Evolutionary conservation across 2,888 invertebrate genomes (phyloP).

Genomic region (Agriotes lineatus): DNA sequence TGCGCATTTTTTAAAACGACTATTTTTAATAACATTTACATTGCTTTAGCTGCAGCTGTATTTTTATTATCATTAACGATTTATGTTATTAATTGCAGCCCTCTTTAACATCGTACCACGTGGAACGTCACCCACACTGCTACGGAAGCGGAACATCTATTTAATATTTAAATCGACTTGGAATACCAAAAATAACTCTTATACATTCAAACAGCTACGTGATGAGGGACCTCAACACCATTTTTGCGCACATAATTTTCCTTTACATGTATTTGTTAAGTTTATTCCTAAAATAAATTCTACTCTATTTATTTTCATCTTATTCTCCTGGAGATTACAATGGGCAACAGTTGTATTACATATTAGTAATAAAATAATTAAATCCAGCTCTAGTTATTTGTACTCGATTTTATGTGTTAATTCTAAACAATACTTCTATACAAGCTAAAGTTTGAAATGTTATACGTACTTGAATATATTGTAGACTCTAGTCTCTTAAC

Average conservation of each 20-base stretch:
- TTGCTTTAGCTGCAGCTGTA: constrained; percentile 2
- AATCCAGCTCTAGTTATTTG: not conserved
- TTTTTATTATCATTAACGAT: not conserved
- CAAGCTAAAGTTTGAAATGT: too few relatives aligned
- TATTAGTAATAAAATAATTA: constrained; percentile 30
- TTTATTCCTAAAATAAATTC: constrained; percentile 31
- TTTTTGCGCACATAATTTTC: constrained; percentile 22
- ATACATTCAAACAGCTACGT: constrained; percentile 38
- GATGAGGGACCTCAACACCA: constrained; percentile 28
- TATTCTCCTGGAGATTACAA: constrained; percentile 14
- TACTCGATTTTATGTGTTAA: too few relatives aligned
- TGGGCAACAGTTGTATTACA: constrained; percentile 23
- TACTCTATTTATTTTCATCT: constrained; percentile 16
- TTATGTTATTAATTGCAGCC: constrained; percentile 15
- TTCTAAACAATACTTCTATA: too few relatives aligned
- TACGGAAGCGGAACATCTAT: constrained; percentile 18
- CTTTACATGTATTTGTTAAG: constrained; percentile 25
- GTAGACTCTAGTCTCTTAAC: too few relatives aligned
- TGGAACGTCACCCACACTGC: constrained; percentile 1
- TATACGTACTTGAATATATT: too few relatives aligned
- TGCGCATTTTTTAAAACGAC: too few relatives aligned
- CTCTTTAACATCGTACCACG: not conserved
- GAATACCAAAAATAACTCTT: not conserved
- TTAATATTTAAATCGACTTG: not conserved
- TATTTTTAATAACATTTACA: too few relatives aligned